Evolutionary conservation across 1,140 invertebrate genomes (phyloP).

Genomic region (Diplogasteroides magnus): DNA sequence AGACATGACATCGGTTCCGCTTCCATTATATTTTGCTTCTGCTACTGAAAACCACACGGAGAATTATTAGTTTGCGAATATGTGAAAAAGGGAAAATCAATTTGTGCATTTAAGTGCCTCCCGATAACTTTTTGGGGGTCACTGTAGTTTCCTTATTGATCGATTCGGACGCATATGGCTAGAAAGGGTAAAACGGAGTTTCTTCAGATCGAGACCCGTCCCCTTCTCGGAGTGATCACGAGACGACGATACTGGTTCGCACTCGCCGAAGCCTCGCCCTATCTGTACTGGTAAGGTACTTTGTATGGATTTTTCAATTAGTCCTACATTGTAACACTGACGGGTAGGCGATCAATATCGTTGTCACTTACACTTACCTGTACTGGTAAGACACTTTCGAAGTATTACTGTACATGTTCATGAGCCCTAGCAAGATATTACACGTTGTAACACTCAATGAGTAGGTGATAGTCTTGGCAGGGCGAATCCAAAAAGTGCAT

Average conservation of each 20-base stretch:
- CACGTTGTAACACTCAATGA: not conserved
- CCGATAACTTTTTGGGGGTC: not conserved
- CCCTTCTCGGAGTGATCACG: constrained; percentile 21
- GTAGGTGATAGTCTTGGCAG: too few species aligned
- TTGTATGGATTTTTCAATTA: too few species aligned
- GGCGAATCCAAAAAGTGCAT: too few species aligned
- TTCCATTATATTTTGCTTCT: not conserved
- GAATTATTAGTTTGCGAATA: not conserved
- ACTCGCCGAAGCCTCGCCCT: constrained; percentile 33
- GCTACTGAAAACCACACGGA: not conserved
- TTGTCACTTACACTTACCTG: not conserved
- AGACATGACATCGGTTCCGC: too few species aligned
- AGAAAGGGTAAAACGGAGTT: too few species aligned
- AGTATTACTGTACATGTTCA: not conserved
- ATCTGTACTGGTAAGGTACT: constrained; percentile 37
- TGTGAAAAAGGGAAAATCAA: not conserved
- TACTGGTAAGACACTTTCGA: not conserved
- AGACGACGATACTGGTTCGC: constrained; percentile 34
- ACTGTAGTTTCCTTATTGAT: not conserved
- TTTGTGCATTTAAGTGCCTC: not conserved
- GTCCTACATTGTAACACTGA: too few species aligned
- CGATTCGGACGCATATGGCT: too few species aligned
- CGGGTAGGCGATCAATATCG: constrained; percentile 13
- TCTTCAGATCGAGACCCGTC: constrained; percentile 26
- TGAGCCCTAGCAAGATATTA: not conserved